Evolutionary conservation across 37 sponge, comb jelly and placozoan species (phyloP), one percentile per base, ranked within the genome.

Genomic region (Sycon ciliatum): DNA sequence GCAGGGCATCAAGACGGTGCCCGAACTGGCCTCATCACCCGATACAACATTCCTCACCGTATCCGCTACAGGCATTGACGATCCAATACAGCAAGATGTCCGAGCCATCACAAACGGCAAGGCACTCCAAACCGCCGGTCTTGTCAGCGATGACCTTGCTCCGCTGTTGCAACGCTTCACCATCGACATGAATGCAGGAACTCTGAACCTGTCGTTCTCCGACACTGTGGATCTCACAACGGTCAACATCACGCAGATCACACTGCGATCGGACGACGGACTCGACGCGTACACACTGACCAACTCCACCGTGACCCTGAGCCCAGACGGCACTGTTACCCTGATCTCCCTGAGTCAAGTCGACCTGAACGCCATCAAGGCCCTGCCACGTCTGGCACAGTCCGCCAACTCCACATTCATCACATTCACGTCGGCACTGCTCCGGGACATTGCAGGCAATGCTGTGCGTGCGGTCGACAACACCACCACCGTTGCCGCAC

Each of bases 151-250:
- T n/a, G n/a, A n/a, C n/a, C n/a, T n/a, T n/a, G 64, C 67, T 11
- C 80, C 93, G n/a, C 35, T 36, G 1, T 75, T 92, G 9, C 76
- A 78, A 30, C 72, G 68, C 38, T 85, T 92, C 67, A 56, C 76
- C 11, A 69, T 92, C 9, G 93, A 92, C 37, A 79, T 92, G 85
- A 79, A 92, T 35, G 30, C 55, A 0, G 89, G 93, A n/a, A 73
- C 52, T 0, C 56, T 92, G 37, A 81, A 87, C 67, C 71, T 92
- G n/a, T 87, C 93, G 16, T 92, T 92, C 74, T 77, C 84, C 73
- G 93, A 92, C 58, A 83, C 87, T 71, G 76, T 92, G 11, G 55
- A 78, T 56, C 52, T 83, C 23, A 71, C 65, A 38, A 82, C 83
- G 1, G 76, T 87, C 65, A 81, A 80, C 64, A 32, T 32, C 11